A percentile compares a stretch with the other conserved stretches of the same genome.
These are phyloP conservation scores for Semicossyphus pulcher DNA, from an alignment of 2,113 vertebrate genomes.

Conservation along the genomic window DNA sequence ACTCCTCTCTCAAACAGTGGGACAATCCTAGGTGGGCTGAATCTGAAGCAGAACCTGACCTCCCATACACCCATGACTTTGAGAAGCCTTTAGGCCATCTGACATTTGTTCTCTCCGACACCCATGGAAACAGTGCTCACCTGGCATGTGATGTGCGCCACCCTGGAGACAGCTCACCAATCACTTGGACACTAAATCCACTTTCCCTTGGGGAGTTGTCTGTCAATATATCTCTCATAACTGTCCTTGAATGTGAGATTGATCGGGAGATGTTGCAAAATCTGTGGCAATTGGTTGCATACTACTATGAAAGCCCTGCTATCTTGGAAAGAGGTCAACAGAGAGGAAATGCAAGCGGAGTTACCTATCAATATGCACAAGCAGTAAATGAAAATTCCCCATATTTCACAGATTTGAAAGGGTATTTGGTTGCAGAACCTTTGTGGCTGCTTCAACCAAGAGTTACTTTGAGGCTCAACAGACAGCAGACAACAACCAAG, in stretches of 20 bases:
- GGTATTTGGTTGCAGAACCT: conserved; percentile 82
- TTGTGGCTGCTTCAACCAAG: conserved; percentile 84
- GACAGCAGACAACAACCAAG: conserved; percentile 82
- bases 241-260: conserved; percentile 83
- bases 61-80: conserved; percentile 80
- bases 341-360: conserved; percentile 72
- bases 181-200: conserved; percentile 74
- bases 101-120: conserved; percentile 82
- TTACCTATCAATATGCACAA: conserved; percentile 82
- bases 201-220: conserved; percentile 59
- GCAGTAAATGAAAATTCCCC: conserved; percentile 79
- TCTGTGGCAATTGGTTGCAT: conserved; percentile 85
- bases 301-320: conserved; percentile 86
- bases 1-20: conserved; percentile 79
- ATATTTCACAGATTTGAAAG: conserved; percentile 87
- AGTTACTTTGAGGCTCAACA: conserved; percentile 83
- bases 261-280: conserved; percentile 83
- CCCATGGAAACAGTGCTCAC: conserved; percentile 83
- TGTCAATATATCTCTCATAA: conserved; percentile 80
- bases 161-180: conserved; percentile 69
- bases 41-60: conserved; percentile 79
- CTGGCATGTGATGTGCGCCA: conserved; percentile 81
- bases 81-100: conserved; percentile 81
- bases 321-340: conserved; percentile 79
- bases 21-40: conserved; percentile 77